Base-by-base conservation (phyloP, 2,888 invertebrate species). In the Tenthredo amoena region DNA sequence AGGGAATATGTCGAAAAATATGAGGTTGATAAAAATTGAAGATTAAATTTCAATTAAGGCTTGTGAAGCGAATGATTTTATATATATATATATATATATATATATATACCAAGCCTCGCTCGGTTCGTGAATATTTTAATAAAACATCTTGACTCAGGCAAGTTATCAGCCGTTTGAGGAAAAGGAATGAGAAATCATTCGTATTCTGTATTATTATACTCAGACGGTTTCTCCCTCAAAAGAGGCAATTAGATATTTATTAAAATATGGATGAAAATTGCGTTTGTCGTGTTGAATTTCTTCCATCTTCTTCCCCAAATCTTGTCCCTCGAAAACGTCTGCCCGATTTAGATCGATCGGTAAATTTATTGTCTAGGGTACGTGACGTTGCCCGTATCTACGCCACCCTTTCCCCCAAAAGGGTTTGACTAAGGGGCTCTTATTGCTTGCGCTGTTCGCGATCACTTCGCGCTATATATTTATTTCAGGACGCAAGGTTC, bases 401-500 rank as follows among this genome's bases (percentile, higher is more conserved):
- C 34, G 71, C 71, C 47, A n/a, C 43, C 40, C 47, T 37, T 26
- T 47, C 3, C 47, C 15, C 47, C 1, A 47, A 76, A 76, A 47
- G 76, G 76, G 43, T 76, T 76, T 26, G 12, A 12, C 47, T 26
- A 40, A 40, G 21, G 76, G 76, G 10, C 76, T 26, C 76, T 76
- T 47, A 76, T 47, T 47, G 76, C 43, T 47, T 21, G 3, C 43
- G 47, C 40, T 26, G 37, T 76, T 76, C 76, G n/a, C 72, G 72
- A 72, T 72, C 34, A 40, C 72, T 72, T 34, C 9, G 72, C 76
- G 72, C 76, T 26, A 62, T 76, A 40, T 74, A 76, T 47, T 76
- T 76, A 76, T 76, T 47, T 47, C 43, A 15, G 26, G 26, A 1
- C 26, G 21, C 76, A 43, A 76, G 43, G n/a, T 76, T 47, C 37